phyloP scores from a whole-genome alignment of 2,113 vertebrate genomes.

The Balaeniceps rex region DNA sequence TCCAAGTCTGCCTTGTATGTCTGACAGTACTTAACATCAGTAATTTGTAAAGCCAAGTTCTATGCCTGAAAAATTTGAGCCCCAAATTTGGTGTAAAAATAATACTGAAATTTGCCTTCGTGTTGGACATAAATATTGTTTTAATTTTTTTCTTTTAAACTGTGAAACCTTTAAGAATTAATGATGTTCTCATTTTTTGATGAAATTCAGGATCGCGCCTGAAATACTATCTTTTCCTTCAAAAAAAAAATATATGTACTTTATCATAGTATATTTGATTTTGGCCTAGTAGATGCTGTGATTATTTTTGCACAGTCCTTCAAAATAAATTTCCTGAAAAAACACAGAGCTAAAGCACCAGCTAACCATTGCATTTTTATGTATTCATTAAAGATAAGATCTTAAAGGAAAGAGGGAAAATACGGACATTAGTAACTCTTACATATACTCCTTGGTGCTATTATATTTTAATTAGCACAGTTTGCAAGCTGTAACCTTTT shows the following conservation, averaged over 20 bases:
- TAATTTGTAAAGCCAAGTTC: not conserved
- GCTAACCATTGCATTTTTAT: conserved; percentile 47
- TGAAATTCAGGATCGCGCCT: not conserved
- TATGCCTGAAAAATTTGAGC: not conserved
- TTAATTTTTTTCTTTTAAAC: not conserved
- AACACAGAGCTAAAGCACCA: not conserved
- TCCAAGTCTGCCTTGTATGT: not conserved
- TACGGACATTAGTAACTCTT: conserved; percentile 11
- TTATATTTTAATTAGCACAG: conserved; percentile 54
- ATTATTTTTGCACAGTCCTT: conserved; percentile 8
- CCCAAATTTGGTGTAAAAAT: not conserved
- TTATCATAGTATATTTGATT: not conserved
- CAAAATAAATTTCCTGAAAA: conserved; percentile 9
- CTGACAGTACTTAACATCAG: not conserved
- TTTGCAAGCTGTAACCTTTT: conserved; percentile 55
- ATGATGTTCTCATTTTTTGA: not conserved
- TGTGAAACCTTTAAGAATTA: not conserved
- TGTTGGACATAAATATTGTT: not conserved
- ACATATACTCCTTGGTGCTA: not conserved
- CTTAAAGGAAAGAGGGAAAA: conserved; percentile 38
- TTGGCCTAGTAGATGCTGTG: not conserved
- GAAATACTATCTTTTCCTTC: not conserved
- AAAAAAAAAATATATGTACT: not conserved
- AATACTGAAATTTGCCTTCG: not conserved
- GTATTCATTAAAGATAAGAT: conserved; percentile 50